Conservation (phyloP, 2,113 vertebrate species). For the Rhinogobius similis region DNA sequence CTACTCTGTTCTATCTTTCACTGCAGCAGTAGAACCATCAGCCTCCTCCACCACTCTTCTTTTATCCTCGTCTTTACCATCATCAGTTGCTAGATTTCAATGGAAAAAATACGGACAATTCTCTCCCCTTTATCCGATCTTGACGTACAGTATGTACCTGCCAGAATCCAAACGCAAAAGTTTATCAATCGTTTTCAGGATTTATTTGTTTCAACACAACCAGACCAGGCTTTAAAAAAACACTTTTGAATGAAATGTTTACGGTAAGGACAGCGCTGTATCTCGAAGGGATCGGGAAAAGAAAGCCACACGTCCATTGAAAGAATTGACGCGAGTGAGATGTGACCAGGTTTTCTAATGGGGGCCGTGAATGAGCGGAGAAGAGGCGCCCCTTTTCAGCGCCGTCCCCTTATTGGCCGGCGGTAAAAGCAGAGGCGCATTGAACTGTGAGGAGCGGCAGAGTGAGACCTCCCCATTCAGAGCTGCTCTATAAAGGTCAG, state of each 20-base stretch:
- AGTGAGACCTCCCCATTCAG: slow-evolving; percentile 19
- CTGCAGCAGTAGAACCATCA: too few species aligned
- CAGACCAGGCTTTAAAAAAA: too few species aligned
- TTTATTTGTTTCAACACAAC: too few species aligned
- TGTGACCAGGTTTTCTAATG: not conserved
- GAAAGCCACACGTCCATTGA: not conserved
- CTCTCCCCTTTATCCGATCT: not conserved
- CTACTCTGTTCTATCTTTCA: too few species aligned
- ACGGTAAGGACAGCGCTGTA: too few species aligned
- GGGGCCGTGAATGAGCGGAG: not conserved
- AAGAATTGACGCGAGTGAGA: not conserved
- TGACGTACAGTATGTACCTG: not conserved
- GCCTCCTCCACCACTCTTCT: too few species aligned
- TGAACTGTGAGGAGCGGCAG: slow-evolving; percentile 4
- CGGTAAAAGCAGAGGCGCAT: slow-evolving; percentile 11
- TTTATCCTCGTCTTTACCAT: too few species aligned
- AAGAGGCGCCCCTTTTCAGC: slow-evolving; percentile 4
- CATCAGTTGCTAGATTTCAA: not conserved
- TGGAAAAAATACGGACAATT: not conserved
- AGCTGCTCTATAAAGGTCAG: slow-evolving; percentile 45
- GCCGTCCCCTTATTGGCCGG: slow-evolving; percentile 15
- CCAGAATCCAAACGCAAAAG: not conserved
- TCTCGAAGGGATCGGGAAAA: not conserved
- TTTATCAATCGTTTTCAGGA: too few species aligned
- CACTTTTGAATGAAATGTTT: not conserved